Percentiles rank a stretch among this genome's conserved stretches.
Evolutionary conservation across 1,140 invertebrate genomes (phyloP).

Genomic region (Papilio polytes): DNA sequence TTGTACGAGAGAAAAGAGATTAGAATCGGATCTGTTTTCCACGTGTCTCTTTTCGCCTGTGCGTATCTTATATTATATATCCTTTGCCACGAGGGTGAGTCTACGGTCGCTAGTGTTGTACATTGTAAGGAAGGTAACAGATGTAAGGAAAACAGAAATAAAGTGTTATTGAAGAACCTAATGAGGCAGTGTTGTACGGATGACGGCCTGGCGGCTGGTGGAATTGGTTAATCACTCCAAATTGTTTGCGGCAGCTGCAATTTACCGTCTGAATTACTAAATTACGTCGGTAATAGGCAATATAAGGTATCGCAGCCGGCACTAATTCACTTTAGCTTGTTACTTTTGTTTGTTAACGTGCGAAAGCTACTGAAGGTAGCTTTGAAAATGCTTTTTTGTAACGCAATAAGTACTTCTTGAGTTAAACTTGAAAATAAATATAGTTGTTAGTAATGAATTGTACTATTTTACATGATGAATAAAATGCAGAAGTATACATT

Average conservation of each 20-base stretch:
- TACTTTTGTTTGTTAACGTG: conserved; percentile 33
- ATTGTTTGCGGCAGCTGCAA: conserved; percentile 73
- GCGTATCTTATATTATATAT: no score
- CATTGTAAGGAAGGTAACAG: not conserved
- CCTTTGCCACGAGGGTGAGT: no score
- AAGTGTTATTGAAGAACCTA: conserved; percentile 30
- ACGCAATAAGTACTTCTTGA: not conserved
- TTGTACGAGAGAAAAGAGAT: no score
- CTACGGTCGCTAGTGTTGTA: not conserved
- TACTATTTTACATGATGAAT: not conserved
- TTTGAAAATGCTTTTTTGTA: conserved; percentile 24
- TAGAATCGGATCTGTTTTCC: no score
- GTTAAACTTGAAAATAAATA: not conserved
- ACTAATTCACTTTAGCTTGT: conserved; percentile 31
- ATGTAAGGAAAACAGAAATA: conserved; percentile 31
- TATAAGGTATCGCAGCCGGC: conserved; percentile 42
- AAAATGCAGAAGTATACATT: not conserved
- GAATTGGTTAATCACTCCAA: conserved; percentile 77
- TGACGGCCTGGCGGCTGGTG: conserved; percentile 24
- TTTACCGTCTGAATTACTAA: conserved; percentile 78
- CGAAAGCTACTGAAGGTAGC: not conserved
- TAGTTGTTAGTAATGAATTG: not conserved
- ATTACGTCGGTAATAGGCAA: conserved; percentile 63
- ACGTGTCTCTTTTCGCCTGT: no score
- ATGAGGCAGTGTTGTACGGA: conserved; percentile 23